Percentiles rank a stretch among this genome's conserved stretches.
Evolutionary conservation across 1,140 invertebrate genomes (phyloP).

Genomic region (Thaumatotibia leucotreta): DNA sequence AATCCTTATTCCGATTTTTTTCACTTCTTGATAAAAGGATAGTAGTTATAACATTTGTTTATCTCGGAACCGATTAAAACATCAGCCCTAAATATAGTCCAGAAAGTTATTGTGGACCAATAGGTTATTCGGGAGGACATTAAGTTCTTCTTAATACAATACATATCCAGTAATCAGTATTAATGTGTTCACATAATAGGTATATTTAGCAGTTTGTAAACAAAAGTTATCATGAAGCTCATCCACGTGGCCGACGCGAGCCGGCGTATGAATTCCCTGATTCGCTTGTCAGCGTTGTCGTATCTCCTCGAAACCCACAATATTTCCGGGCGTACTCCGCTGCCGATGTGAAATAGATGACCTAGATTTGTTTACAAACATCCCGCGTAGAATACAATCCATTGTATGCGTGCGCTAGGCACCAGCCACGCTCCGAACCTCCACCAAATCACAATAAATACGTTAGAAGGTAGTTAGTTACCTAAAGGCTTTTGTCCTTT

Average conservation of each 20-base stretch:
- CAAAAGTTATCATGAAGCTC: not conserved
- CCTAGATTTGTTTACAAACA: slow-evolving; percentile 31
- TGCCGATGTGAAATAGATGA: slow-evolving; percentile 3
- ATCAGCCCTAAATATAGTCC: too few relatives aligned
- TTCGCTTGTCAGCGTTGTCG: not conserved
- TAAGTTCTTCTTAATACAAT: too few relatives aligned
- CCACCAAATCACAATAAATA: not conserved
- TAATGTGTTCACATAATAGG: not conserved
- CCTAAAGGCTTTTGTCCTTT: slow-evolving; percentile 70
- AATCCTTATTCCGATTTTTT: too few relatives aligned
- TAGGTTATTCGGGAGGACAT: too few relatives aligned
- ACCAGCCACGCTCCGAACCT: not conserved
- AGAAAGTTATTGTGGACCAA: too few relatives aligned
- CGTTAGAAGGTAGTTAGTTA: slow-evolving; percentile 44
- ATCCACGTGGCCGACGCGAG: not conserved
- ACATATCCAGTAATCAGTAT: not conserved
- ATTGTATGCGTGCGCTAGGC: not conserved
- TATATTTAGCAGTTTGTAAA: not conserved
- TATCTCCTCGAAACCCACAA: not conserved
- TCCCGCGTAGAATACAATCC: slow-evolving; percentile 26
- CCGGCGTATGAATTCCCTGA: not conserved
- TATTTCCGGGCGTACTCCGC: not conserved
- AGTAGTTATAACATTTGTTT: too few relatives aligned
- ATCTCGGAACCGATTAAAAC: too few relatives aligned
- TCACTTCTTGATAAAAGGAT: too few relatives aligned